A percentile compares a stretch with the other conserved stretches of the same genome.
phyloP scores from a whole-genome alignment of 1,140 invertebrate species.

The Drosophila paulistorum region DNA sequence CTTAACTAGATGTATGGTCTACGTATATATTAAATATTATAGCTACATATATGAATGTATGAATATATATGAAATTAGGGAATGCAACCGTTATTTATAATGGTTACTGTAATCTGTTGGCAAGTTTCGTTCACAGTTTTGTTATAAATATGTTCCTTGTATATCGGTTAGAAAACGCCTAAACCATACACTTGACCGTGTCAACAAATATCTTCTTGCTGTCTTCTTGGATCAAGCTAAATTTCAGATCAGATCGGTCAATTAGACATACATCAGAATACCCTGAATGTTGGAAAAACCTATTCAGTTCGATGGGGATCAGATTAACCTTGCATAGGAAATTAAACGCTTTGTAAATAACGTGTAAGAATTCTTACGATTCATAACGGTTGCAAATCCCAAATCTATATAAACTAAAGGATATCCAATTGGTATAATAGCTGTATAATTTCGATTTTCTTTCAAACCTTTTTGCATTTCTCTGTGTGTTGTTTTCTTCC shows the following conservation, averaged over 20 bases:
- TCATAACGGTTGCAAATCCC: background rate
- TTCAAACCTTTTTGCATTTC: conserved; percentile 38
- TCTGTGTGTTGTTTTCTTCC: conserved; percentile 26
- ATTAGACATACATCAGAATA: background rate
- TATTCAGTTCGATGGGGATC: background rate
- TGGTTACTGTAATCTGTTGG: background rate
- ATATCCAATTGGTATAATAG: conserved; percentile 37
- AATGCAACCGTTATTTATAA: conserved; percentile 20
- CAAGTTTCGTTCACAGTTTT: background rate
- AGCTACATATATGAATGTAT: conserved; percentile 42
- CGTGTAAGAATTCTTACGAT: background rate
- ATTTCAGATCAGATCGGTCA: background rate
- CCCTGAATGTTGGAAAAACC: no score
- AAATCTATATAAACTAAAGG: background rate
- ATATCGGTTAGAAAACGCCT: background rate
- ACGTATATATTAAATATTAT: conserved; percentile 47
- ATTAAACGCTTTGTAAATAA: background rate
- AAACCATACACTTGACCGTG: background rate
- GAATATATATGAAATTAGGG: conserved; percentile 33
- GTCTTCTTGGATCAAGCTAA: no score
- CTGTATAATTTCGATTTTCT: conserved; percentile 32
- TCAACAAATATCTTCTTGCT: background rate
- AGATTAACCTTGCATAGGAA: background rate
- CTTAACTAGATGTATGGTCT: conserved; percentile 46
- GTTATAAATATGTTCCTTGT: no score